Conservation (phyloP, 2,797 vertebrate genomes). For the Notoglanidium macrostoma region DNA sequence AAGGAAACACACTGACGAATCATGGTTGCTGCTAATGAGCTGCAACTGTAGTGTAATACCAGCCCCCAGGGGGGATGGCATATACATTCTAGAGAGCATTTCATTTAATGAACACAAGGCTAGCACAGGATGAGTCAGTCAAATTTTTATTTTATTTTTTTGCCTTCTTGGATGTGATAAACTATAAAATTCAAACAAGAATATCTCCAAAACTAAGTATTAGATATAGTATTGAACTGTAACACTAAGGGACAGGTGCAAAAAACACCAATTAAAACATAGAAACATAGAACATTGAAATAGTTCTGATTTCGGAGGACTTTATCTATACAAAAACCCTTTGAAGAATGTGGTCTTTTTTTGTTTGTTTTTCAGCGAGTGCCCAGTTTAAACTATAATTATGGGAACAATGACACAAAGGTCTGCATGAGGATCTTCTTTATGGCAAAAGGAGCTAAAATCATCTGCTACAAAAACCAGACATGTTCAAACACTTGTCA, state of each 20-base stretch:
- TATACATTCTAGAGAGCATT: background rate
- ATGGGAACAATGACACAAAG: background rate
- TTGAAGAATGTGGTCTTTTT: background rate
- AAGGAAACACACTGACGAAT: background rate
- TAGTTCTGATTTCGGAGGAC: background rate
- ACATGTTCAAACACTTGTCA: background rate
- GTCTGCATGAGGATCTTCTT: background rate
- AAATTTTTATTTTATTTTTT: background rate
- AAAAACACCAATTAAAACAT: background rate
- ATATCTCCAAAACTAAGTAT: background rate
- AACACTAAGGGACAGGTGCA: background rate
- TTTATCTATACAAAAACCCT: background rate
- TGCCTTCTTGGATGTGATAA: background rate
- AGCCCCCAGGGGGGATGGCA: background rate
- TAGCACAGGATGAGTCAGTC: background rate
- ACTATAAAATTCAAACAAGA: background rate
- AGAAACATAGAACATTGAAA: too few species aligned
- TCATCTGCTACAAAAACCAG: background rate
- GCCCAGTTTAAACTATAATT: background rate
- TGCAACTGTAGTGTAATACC: background rate
- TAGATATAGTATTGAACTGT: background rate
- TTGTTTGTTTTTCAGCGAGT: background rate
- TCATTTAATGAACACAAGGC: background rate
- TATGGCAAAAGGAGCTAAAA: background rate
- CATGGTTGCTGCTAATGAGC: background rate